Conservation (phyloP, 2,797 vertebrate species). For the Phyllotis vaccarum region DNA sequence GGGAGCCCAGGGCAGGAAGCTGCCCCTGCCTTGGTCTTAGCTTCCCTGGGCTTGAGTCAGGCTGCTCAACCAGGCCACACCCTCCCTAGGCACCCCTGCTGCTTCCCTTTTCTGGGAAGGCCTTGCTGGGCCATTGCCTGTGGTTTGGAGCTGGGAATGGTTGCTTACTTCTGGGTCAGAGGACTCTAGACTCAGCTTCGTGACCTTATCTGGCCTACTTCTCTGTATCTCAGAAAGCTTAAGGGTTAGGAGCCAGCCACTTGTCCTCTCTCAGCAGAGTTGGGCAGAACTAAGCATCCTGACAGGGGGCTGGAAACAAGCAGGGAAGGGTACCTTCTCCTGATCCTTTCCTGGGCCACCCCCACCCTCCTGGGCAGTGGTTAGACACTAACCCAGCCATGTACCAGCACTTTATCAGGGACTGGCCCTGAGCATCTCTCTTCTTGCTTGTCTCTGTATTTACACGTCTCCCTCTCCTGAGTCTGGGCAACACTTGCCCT, state of each 20-base stretch:
- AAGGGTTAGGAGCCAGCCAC: not conserved
- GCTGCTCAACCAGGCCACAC: slow-evolving; percentile 57
- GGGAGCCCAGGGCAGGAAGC: slow-evolving; percentile 58
- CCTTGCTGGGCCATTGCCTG: not conserved
- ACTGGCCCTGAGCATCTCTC: not conserved
- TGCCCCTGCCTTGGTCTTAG: slow-evolving; percentile 49
- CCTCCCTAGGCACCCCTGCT: slow-evolving; percentile 36
- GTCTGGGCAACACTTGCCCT: not conserved
- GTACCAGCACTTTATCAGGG: not conserved
- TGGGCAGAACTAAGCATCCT: not conserved
- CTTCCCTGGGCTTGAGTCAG: slow-evolving; percentile 74
- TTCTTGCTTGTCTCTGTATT: not conserved
- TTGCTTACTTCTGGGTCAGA: slow-evolving; percentile 20
- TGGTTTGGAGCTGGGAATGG: not conserved
- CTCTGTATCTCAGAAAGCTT: not conserved
- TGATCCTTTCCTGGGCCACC: not conserved
- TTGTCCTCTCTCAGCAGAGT: not conserved
- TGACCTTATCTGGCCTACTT: not conserved
- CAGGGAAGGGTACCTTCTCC: not conserved
- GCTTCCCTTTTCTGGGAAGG: slow-evolving; percentile 79
- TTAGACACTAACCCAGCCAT: not conserved
- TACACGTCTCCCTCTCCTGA: not conserved
- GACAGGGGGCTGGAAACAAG: not conserved
- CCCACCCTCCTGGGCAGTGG: not conserved
- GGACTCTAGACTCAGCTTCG: not conserved